These are phyloP conservation scores for Australoheros facetus DNA, from an alignment of 2,797 vertebrate genomes.

Conservation along the genomic window DNA sequence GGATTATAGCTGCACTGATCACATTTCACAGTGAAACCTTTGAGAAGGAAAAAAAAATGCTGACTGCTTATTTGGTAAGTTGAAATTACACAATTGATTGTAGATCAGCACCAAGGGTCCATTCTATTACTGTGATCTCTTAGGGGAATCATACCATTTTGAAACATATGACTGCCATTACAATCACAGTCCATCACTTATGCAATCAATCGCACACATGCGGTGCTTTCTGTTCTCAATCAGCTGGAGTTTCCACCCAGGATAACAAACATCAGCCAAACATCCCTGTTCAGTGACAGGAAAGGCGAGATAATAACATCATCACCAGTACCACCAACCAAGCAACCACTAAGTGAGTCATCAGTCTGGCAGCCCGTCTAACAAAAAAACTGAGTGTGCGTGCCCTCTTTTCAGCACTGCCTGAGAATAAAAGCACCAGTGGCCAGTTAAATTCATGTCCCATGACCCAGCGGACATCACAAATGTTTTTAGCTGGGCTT, in stretches of 20 bases:
- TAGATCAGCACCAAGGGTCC: background rate
- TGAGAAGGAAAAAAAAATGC: background rate
- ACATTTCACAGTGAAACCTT: conserved; percentile 3
- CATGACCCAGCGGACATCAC: conserved; percentile 5
- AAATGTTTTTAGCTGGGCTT: background rate
- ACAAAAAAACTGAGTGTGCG: conserved; percentile 37
- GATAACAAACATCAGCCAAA: conserved; percentile 13
- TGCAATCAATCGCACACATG: background rate
- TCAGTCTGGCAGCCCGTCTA: conserved; percentile 32
- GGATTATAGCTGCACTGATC: conserved; percentile 22
- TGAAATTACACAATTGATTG: background rate
- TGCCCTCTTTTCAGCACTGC: conserved; percentile 43
- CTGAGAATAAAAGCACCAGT: conserved; percentile 38
- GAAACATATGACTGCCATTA: background rate
- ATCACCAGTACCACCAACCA: conserved; percentile 34
- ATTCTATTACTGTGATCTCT: background rate
- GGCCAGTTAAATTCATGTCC: conserved; percentile 13
- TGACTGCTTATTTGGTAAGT: background rate
- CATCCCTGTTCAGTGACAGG: conserved; percentile 14
- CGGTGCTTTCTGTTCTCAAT: conserved; percentile 10
- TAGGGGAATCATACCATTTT: background rate
- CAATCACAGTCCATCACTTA: background rate
- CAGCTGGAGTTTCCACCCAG: conserved; percentile 5
- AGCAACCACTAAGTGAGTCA: conserved; percentile 54
- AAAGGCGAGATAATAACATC: conserved; percentile 18